These are phyloP conservation scores for Bradysia coprophila DNA, from an alignment of 1,140 invertebrate genomes.

Conservation along the genomic window DNA sequence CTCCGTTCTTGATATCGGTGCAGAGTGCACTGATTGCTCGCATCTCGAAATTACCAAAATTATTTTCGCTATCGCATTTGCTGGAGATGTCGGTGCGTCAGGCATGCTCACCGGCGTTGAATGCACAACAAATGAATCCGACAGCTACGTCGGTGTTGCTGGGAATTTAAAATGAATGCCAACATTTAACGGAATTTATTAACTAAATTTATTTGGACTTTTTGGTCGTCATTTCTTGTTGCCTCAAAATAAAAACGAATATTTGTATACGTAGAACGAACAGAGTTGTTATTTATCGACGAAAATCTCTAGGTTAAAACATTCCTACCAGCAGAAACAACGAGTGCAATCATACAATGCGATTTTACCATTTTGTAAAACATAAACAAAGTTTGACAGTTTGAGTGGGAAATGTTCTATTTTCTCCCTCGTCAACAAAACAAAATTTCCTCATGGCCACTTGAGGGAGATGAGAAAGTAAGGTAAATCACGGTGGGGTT, in stretches of 20 bases:
- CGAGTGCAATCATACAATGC: too few species aligned
- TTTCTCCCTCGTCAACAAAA: too few species aligned
- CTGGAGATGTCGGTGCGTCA: slow-evolving; percentile 84
- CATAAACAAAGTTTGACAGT: background rate
- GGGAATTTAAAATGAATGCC: background rate
- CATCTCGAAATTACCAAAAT: slow-evolving; percentile 56
- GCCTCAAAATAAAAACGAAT: background rate
- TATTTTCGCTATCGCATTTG: slow-evolving; percentile 70
- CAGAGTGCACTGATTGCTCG: slow-evolving; percentile 55
- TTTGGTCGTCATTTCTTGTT: background rate
- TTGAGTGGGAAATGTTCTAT: too few species aligned
- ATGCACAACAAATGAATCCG: background rate
- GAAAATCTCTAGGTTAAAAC: too few species aligned
- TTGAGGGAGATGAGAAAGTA: too few species aligned
- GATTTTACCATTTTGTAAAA: background rate
- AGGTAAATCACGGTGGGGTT: too few species aligned
- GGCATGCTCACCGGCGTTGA: slow-evolving; percentile 46
- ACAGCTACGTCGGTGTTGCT: background rate
- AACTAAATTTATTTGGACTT: background rate
- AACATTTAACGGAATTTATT: too few species aligned
- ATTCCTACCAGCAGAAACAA: too few species aligned
- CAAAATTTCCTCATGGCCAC: too few species aligned
- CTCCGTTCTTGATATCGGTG: slow-evolving; percentile 57
- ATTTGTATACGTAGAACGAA: too few species aligned
- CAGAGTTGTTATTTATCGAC: background rate